Evolutionary conservation across 2,797 vertebrate genomes (phyloP), one percentile per base, ranked within the genome.

Genomic region (Nyctibius grandis): DNA sequence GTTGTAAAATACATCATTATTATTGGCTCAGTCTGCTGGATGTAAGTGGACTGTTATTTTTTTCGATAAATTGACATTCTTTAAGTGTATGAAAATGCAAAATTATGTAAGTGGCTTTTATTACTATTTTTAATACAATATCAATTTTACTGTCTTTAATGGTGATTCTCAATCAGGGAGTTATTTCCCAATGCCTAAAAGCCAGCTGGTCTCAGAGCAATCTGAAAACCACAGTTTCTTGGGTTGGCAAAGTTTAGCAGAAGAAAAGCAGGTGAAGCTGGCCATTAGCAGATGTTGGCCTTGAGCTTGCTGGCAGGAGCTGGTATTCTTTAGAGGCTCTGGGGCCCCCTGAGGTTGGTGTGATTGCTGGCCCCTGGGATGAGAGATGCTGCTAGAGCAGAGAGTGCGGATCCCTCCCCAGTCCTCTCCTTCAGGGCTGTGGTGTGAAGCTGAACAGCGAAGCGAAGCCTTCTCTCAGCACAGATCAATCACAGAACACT

Each of bases 1-100:
- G 18, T 89, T 85, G 42, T 87, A 88, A 97, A 96, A 97, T 92
- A 64, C 87, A 85, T 97, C 91, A 92, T 95, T 85, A 94, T 91
- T 96, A 94, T 88, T 86, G 69, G 70, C 87, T 96, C 12, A 26
- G 60, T 88, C 85, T 91, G n/a, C n/a, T 84, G 85, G 64, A 47
- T 78, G 34, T n/a, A 76, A 95, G 83, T 65, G 45, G 60, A 63
- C 76, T 70, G 60, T n/a, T 88, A 10, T 75, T 85, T 74, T 84
- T 86, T 88, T n/a, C 45, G 47, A 93, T 88, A 95, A 86, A 95
- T 92, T 92, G 84, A 91, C 74, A 45, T 92, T 77, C 33, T 86
- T 90, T 79, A 94, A 88, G 48, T 88, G 36, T 80, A 74, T 91
- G 68, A 91, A 95, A 94, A 95, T 94, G 78, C 54, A 89, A 93